These are phyloP conservation scores for Huso huso DNA, from an alignment of 2,797 vertebrate genomes.

Conservation along the genomic window DNA sequence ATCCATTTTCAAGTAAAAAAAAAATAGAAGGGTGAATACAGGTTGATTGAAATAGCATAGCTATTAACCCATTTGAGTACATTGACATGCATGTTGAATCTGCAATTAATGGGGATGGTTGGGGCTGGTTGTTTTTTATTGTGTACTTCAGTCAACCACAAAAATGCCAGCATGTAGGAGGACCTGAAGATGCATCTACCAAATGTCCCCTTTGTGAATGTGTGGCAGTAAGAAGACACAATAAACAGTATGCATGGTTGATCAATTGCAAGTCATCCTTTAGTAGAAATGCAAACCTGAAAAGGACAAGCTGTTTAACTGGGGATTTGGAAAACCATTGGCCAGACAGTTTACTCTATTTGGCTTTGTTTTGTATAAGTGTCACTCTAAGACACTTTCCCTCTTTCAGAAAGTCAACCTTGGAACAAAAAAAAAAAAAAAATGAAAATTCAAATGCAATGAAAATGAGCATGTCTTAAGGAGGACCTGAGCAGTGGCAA, in stretches of 20 bases:
- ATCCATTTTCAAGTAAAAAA: too few relatives aligned
- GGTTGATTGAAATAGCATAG: too few relatives aligned
- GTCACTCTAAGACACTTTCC: neutral
- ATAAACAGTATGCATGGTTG: neutral
- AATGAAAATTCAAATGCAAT: neutral
- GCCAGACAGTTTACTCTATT: neutral
- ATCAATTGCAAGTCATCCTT: neutral
- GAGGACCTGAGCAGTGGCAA: too few relatives aligned
- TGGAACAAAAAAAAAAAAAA: neutral
- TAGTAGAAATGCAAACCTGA: neutral
- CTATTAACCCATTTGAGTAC: too few relatives aligned
- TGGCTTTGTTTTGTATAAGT: too few relatives aligned
- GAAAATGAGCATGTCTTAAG: neutral
- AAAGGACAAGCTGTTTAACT: neutral
- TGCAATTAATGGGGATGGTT: too few relatives aligned
- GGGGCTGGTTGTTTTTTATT: too few relatives aligned
- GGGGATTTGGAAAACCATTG: neutral
- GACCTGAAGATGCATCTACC: constrained; percentile 4
- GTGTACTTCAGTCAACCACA: neutral
- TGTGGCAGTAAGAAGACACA: constrained; percentile 5
- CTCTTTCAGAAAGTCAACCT: neutral
- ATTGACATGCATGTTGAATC: too few relatives aligned
- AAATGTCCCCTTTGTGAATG: constrained; percentile 7
- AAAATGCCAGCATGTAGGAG: constrained; percentile 8
- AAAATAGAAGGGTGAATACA: too few relatives aligned